Evolutionary conservation across 2,797 vertebrate species (phyloP).

Genomic region (Diplodus puntazzo): DNA sequence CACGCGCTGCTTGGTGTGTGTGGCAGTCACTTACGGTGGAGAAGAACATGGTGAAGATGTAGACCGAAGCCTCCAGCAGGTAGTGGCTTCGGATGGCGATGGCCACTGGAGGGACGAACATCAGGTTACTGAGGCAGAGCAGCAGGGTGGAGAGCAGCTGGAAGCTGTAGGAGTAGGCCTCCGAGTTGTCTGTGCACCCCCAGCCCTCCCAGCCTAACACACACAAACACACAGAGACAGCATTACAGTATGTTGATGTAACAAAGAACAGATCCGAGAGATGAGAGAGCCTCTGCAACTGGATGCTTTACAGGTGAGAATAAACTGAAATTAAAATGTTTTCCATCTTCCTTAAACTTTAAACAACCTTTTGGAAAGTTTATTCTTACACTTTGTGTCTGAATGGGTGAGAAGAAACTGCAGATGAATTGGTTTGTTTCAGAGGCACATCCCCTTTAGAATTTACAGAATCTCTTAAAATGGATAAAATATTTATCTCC

Average conservation of each 20-base stretch:
- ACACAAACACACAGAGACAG: constrained; percentile 6
- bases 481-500: constrained; percentile 55
- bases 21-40: constrained; percentile 90
- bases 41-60: constrained; percentile 99
- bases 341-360: constrained; percentile 26
- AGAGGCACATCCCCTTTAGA: constrained; percentile 19
- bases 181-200: constrained; percentile 96
- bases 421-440: constrained; percentile 47
- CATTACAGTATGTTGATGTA: constrained; percentile 4
- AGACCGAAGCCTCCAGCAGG: constrained; percentile 95
- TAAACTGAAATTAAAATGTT: not conserved
- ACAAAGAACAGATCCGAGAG: constrained; percentile 20
- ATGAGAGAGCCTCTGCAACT: constrained; percentile 3
- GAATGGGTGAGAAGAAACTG: constrained; percentile 23
- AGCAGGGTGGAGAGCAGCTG: constrained; percentile 97
- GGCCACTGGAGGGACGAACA: constrained; percentile 97
- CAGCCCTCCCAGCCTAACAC: constrained; percentile 94
- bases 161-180: constrained; percentile 96
- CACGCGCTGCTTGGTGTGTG: not conserved
- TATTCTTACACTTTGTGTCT: constrained; percentile 37
- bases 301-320: constrained; percentile 14
- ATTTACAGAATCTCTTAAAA: constrained; percentile 45
- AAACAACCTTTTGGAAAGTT: constrained; percentile 39
- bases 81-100: constrained; percentile 95
- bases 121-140: constrained; percentile 97